Conservation (phyloP, 2,113 vertebrate species). For the Nothocercus nigrocapillus region DNA sequence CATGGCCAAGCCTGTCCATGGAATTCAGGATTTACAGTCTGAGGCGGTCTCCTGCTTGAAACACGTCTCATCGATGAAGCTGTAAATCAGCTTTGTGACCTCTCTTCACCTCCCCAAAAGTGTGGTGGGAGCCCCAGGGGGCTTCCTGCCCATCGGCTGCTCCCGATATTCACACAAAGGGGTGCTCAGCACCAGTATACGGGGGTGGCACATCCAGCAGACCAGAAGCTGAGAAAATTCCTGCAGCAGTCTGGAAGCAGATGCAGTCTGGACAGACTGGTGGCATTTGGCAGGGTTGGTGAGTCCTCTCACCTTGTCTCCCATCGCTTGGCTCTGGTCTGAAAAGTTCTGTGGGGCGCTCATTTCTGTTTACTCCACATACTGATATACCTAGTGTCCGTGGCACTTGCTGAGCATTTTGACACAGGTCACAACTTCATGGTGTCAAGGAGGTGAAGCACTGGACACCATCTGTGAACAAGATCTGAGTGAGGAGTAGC, state of each 20-base stretch:
- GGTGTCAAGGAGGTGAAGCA: background rate
- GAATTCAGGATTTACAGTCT: background rate
- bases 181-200: background rate
- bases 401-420: rapidly evolving
- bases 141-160: no score
- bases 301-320: background rate
- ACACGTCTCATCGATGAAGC: rapidly evolving
- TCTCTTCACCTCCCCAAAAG: background rate
- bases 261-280: background rate
- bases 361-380: background rate
- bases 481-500: rapidly evolving
- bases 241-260: background rate
- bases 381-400: background rate
- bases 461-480: background rate
- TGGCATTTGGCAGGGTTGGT: background rate
- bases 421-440: rapidly evolving
- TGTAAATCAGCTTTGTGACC: background rate
- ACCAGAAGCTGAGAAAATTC: background rate
- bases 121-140: background rate
- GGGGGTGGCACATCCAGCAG: background rate
- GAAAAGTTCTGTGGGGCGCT: no score
- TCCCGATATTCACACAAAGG: no score
- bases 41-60: background rate
- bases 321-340: background rate
- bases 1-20: background rate